These are phyloP conservation scores for Ernsta delagoae DNA, from an alignment of 2,888 invertebrate species.

Conservation along the genomic window DNA sequence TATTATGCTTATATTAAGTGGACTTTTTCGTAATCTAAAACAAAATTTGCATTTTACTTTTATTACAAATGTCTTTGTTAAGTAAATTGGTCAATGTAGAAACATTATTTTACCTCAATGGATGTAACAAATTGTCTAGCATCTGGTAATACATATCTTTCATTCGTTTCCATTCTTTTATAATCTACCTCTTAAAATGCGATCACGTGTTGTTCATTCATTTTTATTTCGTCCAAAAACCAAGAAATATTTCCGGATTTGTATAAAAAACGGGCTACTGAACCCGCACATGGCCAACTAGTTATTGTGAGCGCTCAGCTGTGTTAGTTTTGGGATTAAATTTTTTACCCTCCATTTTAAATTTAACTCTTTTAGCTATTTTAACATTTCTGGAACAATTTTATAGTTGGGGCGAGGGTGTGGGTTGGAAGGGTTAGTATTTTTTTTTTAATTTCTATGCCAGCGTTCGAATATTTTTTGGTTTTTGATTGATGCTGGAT, in stretches of 20 bases:
- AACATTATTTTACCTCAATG: too few species aligned
- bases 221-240: conserved; percentile 21
- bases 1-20: too few species aligned
- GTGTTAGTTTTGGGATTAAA: conserved; percentile 80
- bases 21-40: too few species aligned
- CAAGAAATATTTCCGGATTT: conserved; percentile 33
- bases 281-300: conserved; percentile 27
- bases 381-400: conserved; percentile 81
- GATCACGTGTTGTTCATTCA: conserved; percentile 19
- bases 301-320: conserved; percentile 62
- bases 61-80: too few species aligned
- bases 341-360: conserved; percentile 76
- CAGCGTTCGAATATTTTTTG: conserved; percentile 57
- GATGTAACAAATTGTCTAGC: too few species aligned
- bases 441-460: conserved; percentile 61
- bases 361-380: conserved; percentile 84
- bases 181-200: conserved; percentile 3
- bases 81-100: too few species aligned
- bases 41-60: too few species aligned
- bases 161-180: conserved; percentile 1
- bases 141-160: neutral
- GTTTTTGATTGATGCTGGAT: conserved; percentile 51
- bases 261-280: conserved; percentile 34
- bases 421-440: conserved; percentile 60
- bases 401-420: conserved; percentile 74